Evolutionary conservation across 2,797 vertebrate genomes (phyloP), one percentile per base, ranked within the genome.

Genomic region (Mustela erminea): DNA sequence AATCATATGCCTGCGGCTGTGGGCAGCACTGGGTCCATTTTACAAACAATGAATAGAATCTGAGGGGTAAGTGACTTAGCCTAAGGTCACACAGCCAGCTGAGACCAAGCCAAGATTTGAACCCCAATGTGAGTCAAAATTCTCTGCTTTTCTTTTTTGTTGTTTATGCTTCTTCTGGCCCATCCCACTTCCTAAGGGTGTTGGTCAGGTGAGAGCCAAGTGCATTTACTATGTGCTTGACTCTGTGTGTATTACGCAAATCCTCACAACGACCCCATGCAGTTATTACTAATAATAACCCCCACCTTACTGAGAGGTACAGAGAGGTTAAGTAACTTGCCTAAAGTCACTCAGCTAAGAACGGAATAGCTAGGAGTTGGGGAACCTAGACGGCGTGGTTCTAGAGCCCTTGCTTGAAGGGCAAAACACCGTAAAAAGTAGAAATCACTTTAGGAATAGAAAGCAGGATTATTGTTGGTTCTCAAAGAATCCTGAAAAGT

Each of bases 281-380:
- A 12, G 18, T 75, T 20, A 41, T 80, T 72, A 72, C 27, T 68
- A 90, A 87, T 64, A 80, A 92, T 52, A 62, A n/a, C 41, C 13
- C 17, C 35, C 54, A 62, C 62, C 87, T 82, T 86, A 68, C 3
- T 32, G 49, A 78, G 27, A 84, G 72, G 84, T 68, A 87, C 80
- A 86, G 88, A 85, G 91, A 86, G 46, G n/a, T 87, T 68, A 83
- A 78, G 46, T 72, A 86, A 77, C 46, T 52, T 91, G 78, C 43
- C 3, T 64, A 23, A 96, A 29, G 7, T 35, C 38, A 41, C n/a
- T 95, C 46, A 88, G 68, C 46, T 87, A 93, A 96, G 92, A 80
- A 66, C 62, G 56, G 35, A 80, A 84, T 49, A 87, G 60, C 17
- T 58, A 23, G 84, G 60, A 78, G 38, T 83, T 49, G 32, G 38